phyloP scores from a whole-genome alignment of 2,888 invertebrate species.

The Boloria euphrosyne region DNA sequence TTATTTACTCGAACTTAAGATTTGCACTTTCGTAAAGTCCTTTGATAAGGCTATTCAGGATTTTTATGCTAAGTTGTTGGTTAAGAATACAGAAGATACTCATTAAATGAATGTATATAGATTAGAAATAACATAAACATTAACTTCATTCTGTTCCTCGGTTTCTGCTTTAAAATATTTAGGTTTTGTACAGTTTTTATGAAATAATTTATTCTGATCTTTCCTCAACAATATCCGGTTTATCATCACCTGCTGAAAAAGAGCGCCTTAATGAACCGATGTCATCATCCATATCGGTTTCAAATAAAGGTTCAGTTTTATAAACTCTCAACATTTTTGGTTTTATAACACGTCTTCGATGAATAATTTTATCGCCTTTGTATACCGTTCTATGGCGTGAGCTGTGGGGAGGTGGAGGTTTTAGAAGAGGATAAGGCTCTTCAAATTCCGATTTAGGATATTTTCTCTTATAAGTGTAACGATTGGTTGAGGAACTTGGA shows the following conservation, averaged over 20 bases:
- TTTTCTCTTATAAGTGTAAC: slow-evolving; percentile 60
- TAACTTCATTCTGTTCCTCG: slow-evolving; percentile 1
- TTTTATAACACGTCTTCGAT: slow-evolving; percentile 60
- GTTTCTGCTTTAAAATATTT: neutral
- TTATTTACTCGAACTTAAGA: too few relatives aligned
- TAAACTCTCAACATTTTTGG: slow-evolving; percentile 60
- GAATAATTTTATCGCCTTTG: slow-evolving; percentile 54
- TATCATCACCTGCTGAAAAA: slow-evolving; percentile 57
- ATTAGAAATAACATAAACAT: neutral
- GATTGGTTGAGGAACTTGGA: slow-evolving; percentile 57
- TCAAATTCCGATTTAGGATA: slow-evolving; percentile 61
- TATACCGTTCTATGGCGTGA: slow-evolving; percentile 51
- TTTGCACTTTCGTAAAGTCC: slow-evolving; percentile 4
- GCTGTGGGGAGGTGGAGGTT: slow-evolving; percentile 68
- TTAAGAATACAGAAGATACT: too few relatives aligned
- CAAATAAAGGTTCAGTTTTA: slow-evolving; percentile 67
- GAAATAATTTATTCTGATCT: slow-evolving; percentile 22
- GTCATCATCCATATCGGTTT: slow-evolving; percentile 55
- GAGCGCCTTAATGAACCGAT: slow-evolving; percentile 62
- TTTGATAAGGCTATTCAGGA: too few relatives aligned
- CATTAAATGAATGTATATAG: too few relatives aligned
- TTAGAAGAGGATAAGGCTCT: slow-evolving; percentile 72
- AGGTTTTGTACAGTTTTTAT: slow-evolving; percentile 16
- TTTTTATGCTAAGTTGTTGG: too few relatives aligned
- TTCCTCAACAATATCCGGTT: slow-evolving; percentile 49